phyloP scores from a whole-genome alignment of 2,888 invertebrate genomes.

The Calliopum simillimum region DNA sequence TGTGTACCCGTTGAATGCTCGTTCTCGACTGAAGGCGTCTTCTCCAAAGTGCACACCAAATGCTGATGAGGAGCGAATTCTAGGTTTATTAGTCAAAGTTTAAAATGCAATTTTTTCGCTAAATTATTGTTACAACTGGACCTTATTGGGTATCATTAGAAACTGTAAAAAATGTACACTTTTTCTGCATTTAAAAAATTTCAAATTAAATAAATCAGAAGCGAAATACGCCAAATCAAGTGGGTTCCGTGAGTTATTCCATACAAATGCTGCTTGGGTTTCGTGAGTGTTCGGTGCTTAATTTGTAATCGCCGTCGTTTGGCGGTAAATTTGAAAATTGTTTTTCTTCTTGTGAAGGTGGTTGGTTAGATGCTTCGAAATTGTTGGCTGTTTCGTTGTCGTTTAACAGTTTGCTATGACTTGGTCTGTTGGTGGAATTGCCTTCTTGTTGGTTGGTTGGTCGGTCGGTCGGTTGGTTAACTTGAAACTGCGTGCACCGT shows the following conservation, averaged over 20 bases:
- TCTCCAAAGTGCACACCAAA: slow-evolving; percentile 61
- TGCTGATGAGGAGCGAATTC: slow-evolving; percentile 19
- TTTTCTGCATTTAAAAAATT: slow-evolving; percentile 43
- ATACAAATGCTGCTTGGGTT: slow-evolving; percentile 66
- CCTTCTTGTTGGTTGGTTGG: slow-evolving; percentile 20
- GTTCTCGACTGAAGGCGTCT: slow-evolving; percentile 74
- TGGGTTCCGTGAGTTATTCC: slow-evolving; percentile 78
- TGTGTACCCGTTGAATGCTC: slow-evolving; percentile 71
- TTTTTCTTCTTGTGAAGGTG: slow-evolving; percentile 44
- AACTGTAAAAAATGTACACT: slow-evolving; percentile 40
- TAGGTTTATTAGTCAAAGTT: neutral
- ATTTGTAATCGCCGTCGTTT: slow-evolving; percentile 56
- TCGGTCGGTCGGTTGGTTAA: slow-evolving; percentile 12
- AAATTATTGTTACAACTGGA: slow-evolving; percentile 46
- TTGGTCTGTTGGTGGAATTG: slow-evolving; percentile 33
- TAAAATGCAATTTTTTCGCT: neutral
- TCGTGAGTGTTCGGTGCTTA: slow-evolving; percentile 62
- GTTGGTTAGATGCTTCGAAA: slow-evolving; percentile 27
- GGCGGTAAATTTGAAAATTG: slow-evolving; percentile 68
- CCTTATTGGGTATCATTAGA: slow-evolving; percentile 22
- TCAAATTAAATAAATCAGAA: slow-evolving; percentile 57
- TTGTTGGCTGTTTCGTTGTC: slow-evolving; percentile 1
- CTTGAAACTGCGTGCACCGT: no score
- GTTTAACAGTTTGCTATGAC: slow-evolving; percentile 16
- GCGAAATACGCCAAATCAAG: slow-evolving; percentile 65